phyloP scores from a whole-genome alignment of 2,888 invertebrate genomes.

The Xanthia icteritia region DNA sequence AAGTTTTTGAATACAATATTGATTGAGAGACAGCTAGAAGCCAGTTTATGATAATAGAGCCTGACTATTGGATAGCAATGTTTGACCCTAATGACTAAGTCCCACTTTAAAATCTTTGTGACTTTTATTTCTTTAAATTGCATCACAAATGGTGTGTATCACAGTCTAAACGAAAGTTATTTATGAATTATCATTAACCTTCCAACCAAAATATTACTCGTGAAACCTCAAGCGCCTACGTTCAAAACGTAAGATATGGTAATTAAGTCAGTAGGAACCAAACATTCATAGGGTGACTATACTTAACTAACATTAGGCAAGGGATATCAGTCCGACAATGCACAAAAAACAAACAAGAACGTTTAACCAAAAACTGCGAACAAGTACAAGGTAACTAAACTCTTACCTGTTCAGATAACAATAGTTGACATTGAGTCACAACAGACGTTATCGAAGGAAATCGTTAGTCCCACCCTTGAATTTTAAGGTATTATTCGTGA shows the following conservation, averaged over 20 bases:
- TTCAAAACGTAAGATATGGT: neutral
- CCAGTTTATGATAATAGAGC: neutral
- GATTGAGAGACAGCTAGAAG: neutral
- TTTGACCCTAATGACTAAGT: slow-evolving; percentile 25
- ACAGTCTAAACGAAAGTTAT: slow-evolving; percentile 8
- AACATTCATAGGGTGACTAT: slow-evolving; percentile 14
- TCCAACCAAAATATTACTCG: neutral
- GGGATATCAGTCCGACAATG: slow-evolving; percentile 1
- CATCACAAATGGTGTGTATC: slow-evolving; percentile 11
- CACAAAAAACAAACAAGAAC: slow-evolving; percentile 43
- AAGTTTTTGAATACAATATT: neutral
- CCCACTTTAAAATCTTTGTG: slow-evolving; percentile 13
- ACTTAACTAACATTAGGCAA: neutral
- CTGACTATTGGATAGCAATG: neutral
- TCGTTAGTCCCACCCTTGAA: slow-evolving; percentile 64
- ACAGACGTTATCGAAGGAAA: slow-evolving; percentile 69
- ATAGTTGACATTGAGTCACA: slow-evolving; percentile 76
- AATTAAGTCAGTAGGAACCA: slow-evolving; percentile 12
- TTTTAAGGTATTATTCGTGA: slow-evolving; percentile 56
- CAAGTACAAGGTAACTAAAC: slow-evolving; percentile 72
- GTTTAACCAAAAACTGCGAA: slow-evolving; percentile 57
- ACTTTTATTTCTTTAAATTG: slow-evolving; percentile 4
- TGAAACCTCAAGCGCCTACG: slow-evolving; percentile 6
- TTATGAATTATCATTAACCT: slow-evolving; percentile 25
- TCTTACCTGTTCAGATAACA: slow-evolving; percentile 75